Evolutionary conservation across 2,113 vertebrate genomes (phyloP), one percentile per base, ranked within the genome.

Genomic region (Ascaphus truei): DNA sequence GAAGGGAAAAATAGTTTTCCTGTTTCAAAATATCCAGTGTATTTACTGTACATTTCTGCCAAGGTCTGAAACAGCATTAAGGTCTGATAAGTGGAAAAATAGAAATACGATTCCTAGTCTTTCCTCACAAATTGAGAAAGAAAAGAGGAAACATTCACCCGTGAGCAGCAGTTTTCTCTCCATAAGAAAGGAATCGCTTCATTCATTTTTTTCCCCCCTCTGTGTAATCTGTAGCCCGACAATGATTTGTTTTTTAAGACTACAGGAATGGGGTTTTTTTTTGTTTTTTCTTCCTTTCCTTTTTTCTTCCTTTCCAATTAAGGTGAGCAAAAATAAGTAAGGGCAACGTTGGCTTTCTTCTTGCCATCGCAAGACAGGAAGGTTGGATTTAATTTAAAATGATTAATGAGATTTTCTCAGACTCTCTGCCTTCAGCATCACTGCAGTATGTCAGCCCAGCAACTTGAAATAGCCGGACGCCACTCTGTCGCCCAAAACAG

Each of bases 351-450:
- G 76, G 75, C 81, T 91, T 88, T 84, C 79, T 87, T 80, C 77
- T 77, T 79, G 74, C 80, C 75, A 63, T 66, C 52, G 75, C 76
- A 75, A 73, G 84, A 85, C 83, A 81, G 75, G 82, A 86, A 86
- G 77, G 89, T 89, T 89, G 86, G 83, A 81, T 89, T 89, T 93
- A 90, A 93, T 93, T 93, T 92, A 88, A 86, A 86, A 91, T 94
- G 93, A 95, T 93, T 91, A 93, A 95, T 95, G 92, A 85, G 86
- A 87, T 88, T 89, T 88, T 86, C 89, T 90, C 87, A 85, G 82
- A 77, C 86, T 88, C 89, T 85, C 81, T 81, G 82, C 84, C 81
- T 87, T 83, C 72, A 78, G 81, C 76, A 81, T 86, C 80, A 51
- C 93, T 94, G 93, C 92, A 90, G 86, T 93, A 92, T 89, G 90